A percentile compares a stretch with the other conserved stretches of the same genome.
Conservation (phyloP, 2,113 vertebrate genomes). For the Spermophilus dauricus region DNA sequence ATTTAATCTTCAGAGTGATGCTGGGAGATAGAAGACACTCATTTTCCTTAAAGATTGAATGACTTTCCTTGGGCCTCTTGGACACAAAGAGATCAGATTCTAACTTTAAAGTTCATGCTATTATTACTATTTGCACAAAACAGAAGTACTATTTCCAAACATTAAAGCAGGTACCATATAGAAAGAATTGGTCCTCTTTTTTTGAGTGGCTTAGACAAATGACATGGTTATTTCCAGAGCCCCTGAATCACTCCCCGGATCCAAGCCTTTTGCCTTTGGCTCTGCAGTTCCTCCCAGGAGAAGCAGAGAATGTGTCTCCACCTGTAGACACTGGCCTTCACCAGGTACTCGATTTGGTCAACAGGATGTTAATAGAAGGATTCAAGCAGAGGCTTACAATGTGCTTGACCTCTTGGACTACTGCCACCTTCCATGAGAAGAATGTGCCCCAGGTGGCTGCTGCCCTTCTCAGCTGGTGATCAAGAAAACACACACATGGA, state of each 20-base stretch:
- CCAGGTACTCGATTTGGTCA: neutral
- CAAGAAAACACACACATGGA: neutral
- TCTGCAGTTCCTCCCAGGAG: neutral
- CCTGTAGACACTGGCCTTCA: neutral
- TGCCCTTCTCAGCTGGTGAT: neutral
- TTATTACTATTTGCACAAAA: neutral
- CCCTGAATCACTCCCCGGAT: neutral
- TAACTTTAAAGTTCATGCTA: neutral
- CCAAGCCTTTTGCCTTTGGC: neutral
- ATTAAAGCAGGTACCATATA: neutral
- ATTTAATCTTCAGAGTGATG: neutral
- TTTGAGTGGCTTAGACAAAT: neutral
- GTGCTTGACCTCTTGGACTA: neutral
- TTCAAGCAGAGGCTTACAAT: neutral
- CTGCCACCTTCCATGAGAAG: neutral
- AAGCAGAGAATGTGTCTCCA: neutral
- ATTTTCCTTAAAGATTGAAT: conserved; percentile 12
- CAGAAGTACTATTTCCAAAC: neutral
- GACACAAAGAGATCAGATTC: neutral
- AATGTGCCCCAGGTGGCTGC: neutral
- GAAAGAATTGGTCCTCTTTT: neutral
- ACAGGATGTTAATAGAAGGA: neutral
- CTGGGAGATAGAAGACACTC: neutral
- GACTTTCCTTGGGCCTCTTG: neutral
- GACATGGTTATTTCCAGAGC: neutral